Evolutionary conservation across 2,797 vertebrate genomes (phyloP).

Genomic region (Hipposideros larvatus): DNA sequence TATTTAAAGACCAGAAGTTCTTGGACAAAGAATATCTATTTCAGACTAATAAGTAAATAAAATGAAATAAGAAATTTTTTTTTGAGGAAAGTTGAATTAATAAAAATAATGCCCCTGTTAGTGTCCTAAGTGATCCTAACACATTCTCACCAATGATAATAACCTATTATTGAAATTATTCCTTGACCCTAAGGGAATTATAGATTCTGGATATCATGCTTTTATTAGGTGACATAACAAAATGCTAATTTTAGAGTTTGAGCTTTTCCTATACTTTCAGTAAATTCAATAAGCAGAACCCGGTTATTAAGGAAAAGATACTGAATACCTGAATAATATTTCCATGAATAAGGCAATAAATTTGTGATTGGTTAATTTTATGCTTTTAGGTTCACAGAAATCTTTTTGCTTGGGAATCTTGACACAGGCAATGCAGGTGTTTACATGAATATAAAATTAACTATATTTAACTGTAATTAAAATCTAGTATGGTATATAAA

Average conservation of each 20-base stretch:
- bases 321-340: slow-evolving; percentile 13
- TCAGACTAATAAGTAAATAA: slow-evolving; percentile 35
- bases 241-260: slow-evolving; percentile 45
- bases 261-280: not conserved
- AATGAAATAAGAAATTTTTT: slow-evolving; percentile 7
- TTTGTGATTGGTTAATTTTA: slow-evolving; percentile 68
- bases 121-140: not conserved
- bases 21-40: slow-evolving; percentile 42
- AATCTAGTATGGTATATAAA: slow-evolving; percentile 63
- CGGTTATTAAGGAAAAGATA: slow-evolving; percentile 62
- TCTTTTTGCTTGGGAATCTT: slow-evolving; percentile 45
- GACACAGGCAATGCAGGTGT: slow-evolving; percentile 61
- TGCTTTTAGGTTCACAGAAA: slow-evolving; percentile 42
- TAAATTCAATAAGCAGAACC: slow-evolving; percentile 63
- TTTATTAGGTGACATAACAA: slow-evolving; percentile 34
- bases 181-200: slow-evolving; percentile 44
- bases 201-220: not conserved
- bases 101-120: not conserved
- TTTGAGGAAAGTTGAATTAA: not conserved
- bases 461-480: slow-evolving; percentile 71
- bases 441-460: slow-evolving; percentile 75
- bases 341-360: slow-evolving; percentile 61
- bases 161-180: slow-evolving; percentile 19
- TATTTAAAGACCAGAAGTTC: slow-evolving; percentile 50
- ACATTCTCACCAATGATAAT: not conserved